Base-by-base conservation (phyloP, 1,140 invertebrate species). In the Hestina assimilis region DNA sequence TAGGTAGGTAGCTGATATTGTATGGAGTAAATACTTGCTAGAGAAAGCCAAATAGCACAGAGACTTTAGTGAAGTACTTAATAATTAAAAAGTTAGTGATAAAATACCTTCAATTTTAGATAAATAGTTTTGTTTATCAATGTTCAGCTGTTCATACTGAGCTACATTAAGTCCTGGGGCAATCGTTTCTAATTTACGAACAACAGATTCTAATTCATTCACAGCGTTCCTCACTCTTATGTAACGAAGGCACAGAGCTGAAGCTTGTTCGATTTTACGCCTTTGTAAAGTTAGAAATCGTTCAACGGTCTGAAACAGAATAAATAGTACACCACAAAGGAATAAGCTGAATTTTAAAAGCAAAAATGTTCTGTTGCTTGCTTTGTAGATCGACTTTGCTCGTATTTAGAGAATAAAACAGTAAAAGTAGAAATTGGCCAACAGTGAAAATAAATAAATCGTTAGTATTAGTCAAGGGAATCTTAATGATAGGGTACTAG, bases 101-200 rank as follows among this genome's bases (percentile, higher is more conserved):
- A 15, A 33, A 33, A 21, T 59, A 89, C 88, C 88, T 86, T 88
- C 85, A 52, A 89, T 84, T 63, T 87, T 88, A 5, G 63, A 79
- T 47, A 74, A 65, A 38, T 58, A 85, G 40, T 87, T 87, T 45
- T 89, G 83, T 41, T 85, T 56, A 20, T 89, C 83, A 8, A 83
- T 73, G 43, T 70, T 51, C 4, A 89, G 70, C 38, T 87, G 82
- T 59, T 89, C 79, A 38, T 80, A 89, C 4, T 89, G 82, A 14
- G 78, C 79, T 0, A 89, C 82, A 19, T 85, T 83, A 0, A 89
- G 64, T 5, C 87, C 87, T 4, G 84, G 83, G 0, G 72, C 85
- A 0, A 89, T 53, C 20, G 58, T 81, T 56, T 89, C 84, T 17
- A 89, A 55, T 26, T 83, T 79, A 3, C 72, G 70, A 1, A 89